These are phyloP conservation scores for Megalurothrips usitatus DNA, from an alignment of 2,888 invertebrate genomes.

Conservation along the genomic window DNA sequence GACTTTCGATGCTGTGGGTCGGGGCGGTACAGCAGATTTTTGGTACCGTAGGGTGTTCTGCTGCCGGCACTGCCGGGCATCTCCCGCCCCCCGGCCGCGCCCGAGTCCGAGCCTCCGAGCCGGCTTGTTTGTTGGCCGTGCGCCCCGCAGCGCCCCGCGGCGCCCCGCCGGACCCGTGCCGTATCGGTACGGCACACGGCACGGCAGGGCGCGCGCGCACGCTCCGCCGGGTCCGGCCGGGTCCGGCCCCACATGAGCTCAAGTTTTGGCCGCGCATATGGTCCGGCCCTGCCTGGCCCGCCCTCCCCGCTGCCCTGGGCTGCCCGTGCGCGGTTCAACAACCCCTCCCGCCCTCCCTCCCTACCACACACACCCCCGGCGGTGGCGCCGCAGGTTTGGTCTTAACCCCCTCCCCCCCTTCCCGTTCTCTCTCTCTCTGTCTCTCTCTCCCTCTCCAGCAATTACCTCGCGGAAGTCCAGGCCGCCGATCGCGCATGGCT, in stretches of 20 bases:
- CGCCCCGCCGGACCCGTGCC: background rate
- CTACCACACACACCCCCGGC: background rate
- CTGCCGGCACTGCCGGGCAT: too few species aligned
- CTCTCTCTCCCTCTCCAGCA: background rate
- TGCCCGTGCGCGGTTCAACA: background rate
- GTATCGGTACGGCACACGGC: background rate
- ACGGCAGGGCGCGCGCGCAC: background rate
- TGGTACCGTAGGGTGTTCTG: too few species aligned
- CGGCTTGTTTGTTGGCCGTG: background rate
- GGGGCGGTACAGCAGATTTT: too few species aligned
- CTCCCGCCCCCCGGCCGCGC: background rate
- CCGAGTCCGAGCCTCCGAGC: background rate
- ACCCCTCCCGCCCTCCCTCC: background rate
- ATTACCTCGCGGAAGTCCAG: conserved; percentile 11
- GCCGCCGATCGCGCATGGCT: background rate
- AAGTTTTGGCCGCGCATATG: background rate
- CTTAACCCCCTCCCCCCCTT: background rate
- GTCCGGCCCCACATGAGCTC: background rate
- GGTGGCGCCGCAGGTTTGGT: background rate
- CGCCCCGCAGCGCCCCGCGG: background rate
- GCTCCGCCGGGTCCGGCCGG: background rate
- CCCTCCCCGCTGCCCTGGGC: background rate
- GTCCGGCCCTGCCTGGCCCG: background rate
- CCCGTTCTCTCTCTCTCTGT: background rate
- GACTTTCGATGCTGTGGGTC: too few species aligned